A percentile compares a stretch with the other conserved stretches of the same genome.
Conservation (phyloP, 2,113 vertebrate genomes). For the Zosterops lateralis region DNA sequence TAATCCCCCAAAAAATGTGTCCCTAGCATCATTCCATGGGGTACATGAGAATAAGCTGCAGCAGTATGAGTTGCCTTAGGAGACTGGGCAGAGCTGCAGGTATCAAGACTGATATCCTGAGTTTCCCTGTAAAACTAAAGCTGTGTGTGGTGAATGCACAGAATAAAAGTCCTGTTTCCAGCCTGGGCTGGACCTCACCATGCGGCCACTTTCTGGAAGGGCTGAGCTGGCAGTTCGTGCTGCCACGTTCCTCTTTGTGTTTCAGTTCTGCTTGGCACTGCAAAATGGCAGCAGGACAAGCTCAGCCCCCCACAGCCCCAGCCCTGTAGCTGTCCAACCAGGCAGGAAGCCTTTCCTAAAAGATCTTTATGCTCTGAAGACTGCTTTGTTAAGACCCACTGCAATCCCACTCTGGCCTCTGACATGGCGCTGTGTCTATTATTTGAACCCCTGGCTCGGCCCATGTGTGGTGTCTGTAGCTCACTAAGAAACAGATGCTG, state of each 20-base stretch:
- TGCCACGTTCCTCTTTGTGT: slow-evolving; percentile 6
- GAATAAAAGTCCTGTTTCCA: neutral
- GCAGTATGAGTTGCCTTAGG: neutral
- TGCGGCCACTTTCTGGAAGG: neutral
- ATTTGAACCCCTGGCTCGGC: neutral
- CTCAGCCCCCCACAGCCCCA: neutral
- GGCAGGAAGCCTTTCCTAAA: neutral
- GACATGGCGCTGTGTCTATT: neutral
- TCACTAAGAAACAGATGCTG: neutral
- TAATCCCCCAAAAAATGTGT: neutral
- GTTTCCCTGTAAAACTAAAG: neutral
- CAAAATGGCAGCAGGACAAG: neutral
- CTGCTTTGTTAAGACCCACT: neutral
- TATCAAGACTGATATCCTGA: neutral
- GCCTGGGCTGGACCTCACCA: neutral
- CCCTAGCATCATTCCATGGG: fast-evolving
- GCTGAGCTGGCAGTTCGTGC: slow-evolving; percentile 8
- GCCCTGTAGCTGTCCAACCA: neutral
- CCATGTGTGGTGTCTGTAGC: neutral
- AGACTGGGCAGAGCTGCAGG: neutral
- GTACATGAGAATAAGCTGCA: neutral
- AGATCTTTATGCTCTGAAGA: neutral
- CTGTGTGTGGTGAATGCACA: neutral
- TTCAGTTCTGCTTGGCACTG: slow-evolving; percentile 14
- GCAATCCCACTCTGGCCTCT: neutral